A percentile compares a stretch with the other conserved stretches of the same genome.
Conservation (phyloP, 2,797 vertebrate species). For the Tenualosa ilisha region DNA sequence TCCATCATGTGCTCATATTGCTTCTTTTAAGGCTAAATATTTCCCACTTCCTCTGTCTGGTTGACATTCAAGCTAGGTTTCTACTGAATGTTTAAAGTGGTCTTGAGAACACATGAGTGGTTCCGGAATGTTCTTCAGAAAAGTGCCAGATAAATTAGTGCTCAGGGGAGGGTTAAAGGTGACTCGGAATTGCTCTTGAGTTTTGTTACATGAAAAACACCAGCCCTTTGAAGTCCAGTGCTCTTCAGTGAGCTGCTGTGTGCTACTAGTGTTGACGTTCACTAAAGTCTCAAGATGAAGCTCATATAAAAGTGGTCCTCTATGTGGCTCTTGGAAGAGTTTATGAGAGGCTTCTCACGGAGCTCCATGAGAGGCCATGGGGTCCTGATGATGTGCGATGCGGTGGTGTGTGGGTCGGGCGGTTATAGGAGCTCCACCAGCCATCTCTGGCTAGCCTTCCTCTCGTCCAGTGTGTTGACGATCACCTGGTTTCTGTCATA, state of each 20-base stretch:
- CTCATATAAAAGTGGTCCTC: neutral
- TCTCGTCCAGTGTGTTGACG: slow-evolving; percentile 79
- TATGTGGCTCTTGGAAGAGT: neutral
- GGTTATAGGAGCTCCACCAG: slow-evolving; percentile 81
- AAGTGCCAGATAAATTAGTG: slow-evolving; percentile 1
- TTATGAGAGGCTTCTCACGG: neutral
- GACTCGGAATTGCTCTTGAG: neutral
- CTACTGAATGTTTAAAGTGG: neutral
- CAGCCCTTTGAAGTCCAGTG: neutral
- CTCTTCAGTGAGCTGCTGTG: neutral
- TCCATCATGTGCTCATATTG: neutral
- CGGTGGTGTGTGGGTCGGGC: neutral
- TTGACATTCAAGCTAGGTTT: neutral
- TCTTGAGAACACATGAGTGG: neutral
- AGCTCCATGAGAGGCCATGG: neutral
- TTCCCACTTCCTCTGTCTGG: neutral
- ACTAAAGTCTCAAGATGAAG: neutral
- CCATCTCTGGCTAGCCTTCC: slow-evolving; percentile 84
- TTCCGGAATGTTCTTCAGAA: neutral
- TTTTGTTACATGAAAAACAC: neutral
- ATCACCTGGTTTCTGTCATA: slow-evolving; percentile 89
- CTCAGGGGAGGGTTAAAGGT: neutral
- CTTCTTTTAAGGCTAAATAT: neutral
- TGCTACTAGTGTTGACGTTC: neutral
- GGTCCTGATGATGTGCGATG: neutral